These are phyloP conservation scores for Myodes glareolus DNA, from an alignment of 2,113 vertebrate species.

Conservation along the genomic window DNA sequence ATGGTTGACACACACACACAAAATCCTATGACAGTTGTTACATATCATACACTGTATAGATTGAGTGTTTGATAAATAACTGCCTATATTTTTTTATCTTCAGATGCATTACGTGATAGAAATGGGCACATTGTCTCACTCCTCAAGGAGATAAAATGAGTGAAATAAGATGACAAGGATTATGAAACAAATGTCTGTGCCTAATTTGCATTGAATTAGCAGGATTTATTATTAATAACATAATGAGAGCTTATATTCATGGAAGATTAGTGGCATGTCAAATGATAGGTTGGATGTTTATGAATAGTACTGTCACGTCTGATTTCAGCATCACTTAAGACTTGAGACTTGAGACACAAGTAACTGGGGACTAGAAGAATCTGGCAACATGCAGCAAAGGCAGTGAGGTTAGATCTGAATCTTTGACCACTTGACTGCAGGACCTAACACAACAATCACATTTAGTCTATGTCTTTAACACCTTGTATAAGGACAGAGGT, in stretches of 20 bases:
- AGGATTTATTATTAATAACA: conserved; percentile 54
- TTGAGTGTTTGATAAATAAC: background rate
- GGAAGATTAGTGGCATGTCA: conserved; percentile 10
- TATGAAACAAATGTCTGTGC: conserved; percentile 55
- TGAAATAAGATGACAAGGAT: background rate
- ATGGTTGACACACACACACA: background rate
- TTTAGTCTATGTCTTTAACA: background rate
- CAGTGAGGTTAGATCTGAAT: background rate
- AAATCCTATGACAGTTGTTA: background rate
- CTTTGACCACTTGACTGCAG: background rate
- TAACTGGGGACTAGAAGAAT: background rate
- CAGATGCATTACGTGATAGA: conserved; percentile 5
- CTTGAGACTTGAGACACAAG: background rate
- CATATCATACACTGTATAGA: background rate
- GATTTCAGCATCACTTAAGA: background rate
- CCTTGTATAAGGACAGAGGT: background rate
- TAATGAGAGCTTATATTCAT: conserved; percentile 26
- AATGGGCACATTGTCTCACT: background rate
- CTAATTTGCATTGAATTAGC: conserved; percentile 53
- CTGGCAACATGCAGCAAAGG: background rate
- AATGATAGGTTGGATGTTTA: background rate
- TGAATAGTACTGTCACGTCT: background rate
- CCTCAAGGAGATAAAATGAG: background rate
- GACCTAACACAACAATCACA: background rate
- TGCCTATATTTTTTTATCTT: conserved; percentile 6